Conservation (phyloP, 2,113 vertebrate species). For the Oplegnathus fasciatus region DNA sequence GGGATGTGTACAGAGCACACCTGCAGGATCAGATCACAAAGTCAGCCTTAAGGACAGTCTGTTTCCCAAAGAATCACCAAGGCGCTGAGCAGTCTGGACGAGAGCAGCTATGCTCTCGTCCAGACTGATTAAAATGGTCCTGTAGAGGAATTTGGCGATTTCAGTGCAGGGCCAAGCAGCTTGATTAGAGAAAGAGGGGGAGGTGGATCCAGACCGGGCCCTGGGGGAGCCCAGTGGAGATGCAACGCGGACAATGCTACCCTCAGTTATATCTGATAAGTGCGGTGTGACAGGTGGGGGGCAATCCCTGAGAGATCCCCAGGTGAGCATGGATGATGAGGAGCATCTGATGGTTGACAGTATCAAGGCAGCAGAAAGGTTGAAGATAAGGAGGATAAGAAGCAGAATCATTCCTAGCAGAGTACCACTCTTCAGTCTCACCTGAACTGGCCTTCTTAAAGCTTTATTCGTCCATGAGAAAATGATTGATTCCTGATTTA, state of each 20-base stretch:
- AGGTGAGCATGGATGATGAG: conserved; percentile 55
- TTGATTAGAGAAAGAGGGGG: not conserved
- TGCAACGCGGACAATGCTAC: conserved; percentile 6
- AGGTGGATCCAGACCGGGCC: conserved; percentile 17
- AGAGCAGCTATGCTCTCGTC: conserved; percentile 6
- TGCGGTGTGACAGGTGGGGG: conserved; percentile 20
- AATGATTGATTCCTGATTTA: not conserved
- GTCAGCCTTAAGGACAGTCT: conserved; percentile 1
- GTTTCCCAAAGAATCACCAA: not conserved
- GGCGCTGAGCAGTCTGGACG: not conserved
- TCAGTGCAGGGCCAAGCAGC: conserved; percentile 9
- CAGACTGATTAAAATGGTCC: conserved; percentile 31
- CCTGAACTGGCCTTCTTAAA: not conserved
- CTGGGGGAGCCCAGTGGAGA: conserved; percentile 18
- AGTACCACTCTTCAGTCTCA: conserved; percentile 8
- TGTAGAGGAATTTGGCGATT: not conserved
- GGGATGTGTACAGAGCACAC: conserved; percentile 7
- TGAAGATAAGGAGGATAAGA: conserved; percentile 37
- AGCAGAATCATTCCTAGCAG: not conserved
- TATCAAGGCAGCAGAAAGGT: conserved; percentile 46
- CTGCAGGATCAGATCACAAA: conserved; percentile 16
- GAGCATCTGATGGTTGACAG: conserved; percentile 25
- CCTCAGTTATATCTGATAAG: conserved; percentile 47
- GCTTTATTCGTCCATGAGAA: not conserved
- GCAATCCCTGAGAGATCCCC: conserved; percentile 41